Evolutionary conservation across 2,113 vertebrate genomes (phyloP).

Genomic region (Laticauda laticaudata): DNA sequence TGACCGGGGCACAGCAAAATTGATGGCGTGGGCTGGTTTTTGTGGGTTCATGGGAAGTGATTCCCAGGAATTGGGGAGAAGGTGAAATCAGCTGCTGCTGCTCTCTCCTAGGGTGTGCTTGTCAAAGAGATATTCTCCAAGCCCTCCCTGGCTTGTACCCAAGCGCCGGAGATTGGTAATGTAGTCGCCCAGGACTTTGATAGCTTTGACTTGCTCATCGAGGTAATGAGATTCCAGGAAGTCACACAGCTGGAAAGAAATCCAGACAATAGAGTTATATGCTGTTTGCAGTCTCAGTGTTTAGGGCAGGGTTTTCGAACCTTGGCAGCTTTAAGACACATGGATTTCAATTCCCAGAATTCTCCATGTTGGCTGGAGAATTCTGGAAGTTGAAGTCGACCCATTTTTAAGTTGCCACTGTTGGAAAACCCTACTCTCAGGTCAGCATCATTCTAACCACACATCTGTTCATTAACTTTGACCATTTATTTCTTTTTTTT

Average conservation of each 20-base stretch:
- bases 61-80: neutral
- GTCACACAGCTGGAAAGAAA: constrained; percentile 44
- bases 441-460: neutral
- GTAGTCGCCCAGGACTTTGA: constrained; percentile 71
- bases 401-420: neutral
- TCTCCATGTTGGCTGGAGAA: neutral
- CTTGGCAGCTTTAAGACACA: neutral
- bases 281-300: too few species aligned
- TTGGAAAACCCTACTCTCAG: neutral
- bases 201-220: constrained; percentile 38
- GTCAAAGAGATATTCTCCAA: constrained; percentile 63
- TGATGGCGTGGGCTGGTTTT: neutral
- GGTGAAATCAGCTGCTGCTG: constrained; percentile 56
- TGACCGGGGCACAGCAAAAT: constrained; percentile 8
- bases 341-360: neutral
- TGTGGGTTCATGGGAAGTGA: constrained; percentile 13
- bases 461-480: neutral
- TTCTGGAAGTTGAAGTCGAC: neutral
- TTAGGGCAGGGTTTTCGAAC: neutral
- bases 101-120: constrained; percentile 56
- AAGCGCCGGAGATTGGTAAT: constrained; percentile 76
- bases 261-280: neutral
- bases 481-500: neutral
- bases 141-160: constrained; percentile 47
- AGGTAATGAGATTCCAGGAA: constrained; percentile 58